Conservation (phyloP, 2,113 vertebrate species). For the Nibea albiflora region DNA sequence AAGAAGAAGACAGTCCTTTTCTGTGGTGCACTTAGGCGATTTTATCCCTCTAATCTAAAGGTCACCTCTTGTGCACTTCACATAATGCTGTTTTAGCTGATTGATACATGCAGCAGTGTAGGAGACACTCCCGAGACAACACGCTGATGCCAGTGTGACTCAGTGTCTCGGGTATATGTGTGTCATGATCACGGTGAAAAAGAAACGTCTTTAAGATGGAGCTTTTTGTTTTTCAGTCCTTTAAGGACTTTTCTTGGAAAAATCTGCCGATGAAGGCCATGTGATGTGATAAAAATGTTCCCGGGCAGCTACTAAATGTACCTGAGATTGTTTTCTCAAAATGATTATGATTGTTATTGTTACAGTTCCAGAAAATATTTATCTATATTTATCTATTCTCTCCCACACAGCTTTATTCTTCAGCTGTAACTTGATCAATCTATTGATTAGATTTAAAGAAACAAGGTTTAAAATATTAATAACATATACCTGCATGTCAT, state of each 20-base stretch:
- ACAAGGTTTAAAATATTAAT: no score
- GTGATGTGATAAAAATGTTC: not conserved
- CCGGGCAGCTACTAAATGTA: not conserved
- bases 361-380: not conserved
- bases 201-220: not conserved
- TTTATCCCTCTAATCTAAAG: slow-evolving; percentile 32
- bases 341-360: not conserved
- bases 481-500: not conserved
- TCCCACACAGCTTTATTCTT: not conserved
- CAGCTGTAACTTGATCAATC: no score
- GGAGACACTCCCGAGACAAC: slow-evolving; percentile 4
- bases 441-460: not conserved
- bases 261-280: not conserved
- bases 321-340: not conserved
- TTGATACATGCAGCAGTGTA: not conserved
- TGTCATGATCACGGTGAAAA: not conserved
- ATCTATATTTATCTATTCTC: not conserved
- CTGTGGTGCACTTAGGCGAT: slow-evolving; percentile 16
- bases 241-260: not conserved
- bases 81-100: slow-evolving; percentile 52
- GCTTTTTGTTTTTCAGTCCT: not conserved
- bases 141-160: no score
- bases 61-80: slow-evolving; percentile 48
- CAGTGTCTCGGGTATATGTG: not conserved
- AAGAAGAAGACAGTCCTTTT: not conserved